A percentile compares a stretch with the other conserved stretches of the same genome.
Conservation (phyloP, 2,888 invertebrate species). For the Sialis lutaria region DNA sequence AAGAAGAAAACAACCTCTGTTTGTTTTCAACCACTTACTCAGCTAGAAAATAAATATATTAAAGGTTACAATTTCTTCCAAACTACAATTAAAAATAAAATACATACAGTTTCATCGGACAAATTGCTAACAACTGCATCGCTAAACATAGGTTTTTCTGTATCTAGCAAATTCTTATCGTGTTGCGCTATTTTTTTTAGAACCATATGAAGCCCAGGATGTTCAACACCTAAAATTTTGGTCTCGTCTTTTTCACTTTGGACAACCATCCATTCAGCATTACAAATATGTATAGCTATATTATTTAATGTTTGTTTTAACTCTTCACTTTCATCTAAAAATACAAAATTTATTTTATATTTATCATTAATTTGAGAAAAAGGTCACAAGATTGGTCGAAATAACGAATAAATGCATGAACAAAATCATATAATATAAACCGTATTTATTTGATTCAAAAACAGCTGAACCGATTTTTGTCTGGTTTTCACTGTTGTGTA, state of each 20-base stretch:
- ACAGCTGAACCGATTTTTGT: too few species aligned
- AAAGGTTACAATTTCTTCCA: not conserved
- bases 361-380: too few species aligned
- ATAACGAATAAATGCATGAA: too few species aligned
- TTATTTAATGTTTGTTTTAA: conserved; percentile 26
- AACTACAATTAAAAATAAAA: not conserved
- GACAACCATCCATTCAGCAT: conserved; percentile 35
- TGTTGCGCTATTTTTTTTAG: conserved; percentile 55
- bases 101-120: conserved; percentile 34
- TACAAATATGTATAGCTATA: conserved; percentile 26
- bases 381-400: too few species aligned
- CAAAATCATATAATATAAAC: too few species aligned
- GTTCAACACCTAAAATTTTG: conserved; percentile 42
- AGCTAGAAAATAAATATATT: conserved; percentile 28
- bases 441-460: too few species aligned
- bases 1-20: conserved; percentile 62
- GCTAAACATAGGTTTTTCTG: conserved; percentile 31
- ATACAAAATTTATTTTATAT: not conserved
- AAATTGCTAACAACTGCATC: conserved; percentile 33
- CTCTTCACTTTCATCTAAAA: conserved; percentile 13
- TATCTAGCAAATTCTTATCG: conserved; percentile 32
- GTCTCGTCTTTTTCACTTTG: conserved; percentile 16
- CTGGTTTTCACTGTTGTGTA: too few species aligned
- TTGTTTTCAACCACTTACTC: conserved; percentile 45
- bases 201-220: conserved; percentile 57